Conservation (phyloP, 1,140 invertebrate species). For the Bilobella aurantiaca region DNA sequence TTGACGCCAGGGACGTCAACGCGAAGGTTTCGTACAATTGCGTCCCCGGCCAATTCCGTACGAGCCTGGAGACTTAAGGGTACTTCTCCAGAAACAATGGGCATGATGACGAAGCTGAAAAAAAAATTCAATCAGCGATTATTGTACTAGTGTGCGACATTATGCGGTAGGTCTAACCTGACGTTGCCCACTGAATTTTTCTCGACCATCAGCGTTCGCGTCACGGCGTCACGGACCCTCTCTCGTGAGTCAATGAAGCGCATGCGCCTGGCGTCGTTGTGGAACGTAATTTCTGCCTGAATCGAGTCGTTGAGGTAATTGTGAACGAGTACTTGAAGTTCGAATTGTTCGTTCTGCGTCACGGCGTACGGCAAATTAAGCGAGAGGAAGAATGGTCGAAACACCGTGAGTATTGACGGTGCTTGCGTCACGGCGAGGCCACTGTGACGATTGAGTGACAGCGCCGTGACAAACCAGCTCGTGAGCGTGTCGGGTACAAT, state of each 20-base stretch:
- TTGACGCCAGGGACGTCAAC: conserved; percentile 37
- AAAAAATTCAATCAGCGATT: too few relatives aligned
- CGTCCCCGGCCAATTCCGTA: background rate
- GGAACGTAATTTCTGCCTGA: conserved; percentile 46
- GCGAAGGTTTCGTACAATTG: background rate
- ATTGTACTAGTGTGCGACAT: too few relatives aligned
- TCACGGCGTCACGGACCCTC: background rate
- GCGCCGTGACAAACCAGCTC: conserved; percentile 83
- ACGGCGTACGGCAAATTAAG: conserved; percentile 14
- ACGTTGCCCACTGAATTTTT: background rate
- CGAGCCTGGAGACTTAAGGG: background rate
- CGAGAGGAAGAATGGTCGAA: conserved; percentile 19
- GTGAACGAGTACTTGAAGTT: conserved; percentile 56
- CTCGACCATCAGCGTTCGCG: background rate
- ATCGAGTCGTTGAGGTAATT: conserved; percentile 50
- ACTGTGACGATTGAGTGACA: conserved; percentile 68
- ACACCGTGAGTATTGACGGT: conserved; percentile 2
- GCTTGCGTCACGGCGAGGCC: conserved; percentile 38
- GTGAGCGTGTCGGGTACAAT: conserved; percentile 80
- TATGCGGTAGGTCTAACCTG: too few relatives aligned
- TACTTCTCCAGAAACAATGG: background rate
- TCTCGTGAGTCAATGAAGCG: background rate
- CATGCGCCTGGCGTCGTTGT: conserved; percentile 3
- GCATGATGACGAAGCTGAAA: background rate
- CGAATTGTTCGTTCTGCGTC: conserved; percentile 26